These are phyloP conservation scores for Parapristionchus giblindavisi DNA, from an alignment of 2,888 invertebrate genomes.

Conservation along the genomic window DNA sequence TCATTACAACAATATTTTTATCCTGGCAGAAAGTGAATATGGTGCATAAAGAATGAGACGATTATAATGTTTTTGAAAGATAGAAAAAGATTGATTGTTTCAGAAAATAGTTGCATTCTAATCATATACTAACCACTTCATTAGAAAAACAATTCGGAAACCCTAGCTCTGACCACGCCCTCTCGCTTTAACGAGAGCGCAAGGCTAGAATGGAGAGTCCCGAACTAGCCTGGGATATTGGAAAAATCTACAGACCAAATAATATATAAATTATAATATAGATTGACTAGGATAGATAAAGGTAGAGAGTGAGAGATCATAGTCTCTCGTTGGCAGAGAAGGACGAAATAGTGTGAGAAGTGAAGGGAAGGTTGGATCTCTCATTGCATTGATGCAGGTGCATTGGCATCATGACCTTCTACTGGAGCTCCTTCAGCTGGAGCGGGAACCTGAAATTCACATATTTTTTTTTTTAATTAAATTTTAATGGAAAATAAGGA, in stretches of 20 bases:
- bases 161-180: no score
- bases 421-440: constrained; percentile 4
- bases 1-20: no score
- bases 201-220: neutral
- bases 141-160: neutral
- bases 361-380: neutral
- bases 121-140: neutral
- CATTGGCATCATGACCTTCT: constrained; percentile 12
- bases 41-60: no score
- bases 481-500: neutral
- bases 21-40: no score
- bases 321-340: no score
- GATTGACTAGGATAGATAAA: neutral
- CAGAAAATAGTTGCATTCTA: neutral
- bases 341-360: neutral
- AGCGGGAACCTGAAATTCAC: neutral
- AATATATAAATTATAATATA: neutral
- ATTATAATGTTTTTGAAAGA: no score
- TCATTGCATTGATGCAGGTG: constrained; percentile 13
- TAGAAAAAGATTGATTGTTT: no score
- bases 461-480: neutral
- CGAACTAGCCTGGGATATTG: no score
- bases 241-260: constrained; percentile 6
- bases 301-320: neutral
- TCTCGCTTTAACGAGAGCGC: constrained; percentile 14